These are phyloP conservation scores for Anseranas semipalmata DNA, from an alignment of 2,113 vertebrate species.

Conservation along the genomic window DNA sequence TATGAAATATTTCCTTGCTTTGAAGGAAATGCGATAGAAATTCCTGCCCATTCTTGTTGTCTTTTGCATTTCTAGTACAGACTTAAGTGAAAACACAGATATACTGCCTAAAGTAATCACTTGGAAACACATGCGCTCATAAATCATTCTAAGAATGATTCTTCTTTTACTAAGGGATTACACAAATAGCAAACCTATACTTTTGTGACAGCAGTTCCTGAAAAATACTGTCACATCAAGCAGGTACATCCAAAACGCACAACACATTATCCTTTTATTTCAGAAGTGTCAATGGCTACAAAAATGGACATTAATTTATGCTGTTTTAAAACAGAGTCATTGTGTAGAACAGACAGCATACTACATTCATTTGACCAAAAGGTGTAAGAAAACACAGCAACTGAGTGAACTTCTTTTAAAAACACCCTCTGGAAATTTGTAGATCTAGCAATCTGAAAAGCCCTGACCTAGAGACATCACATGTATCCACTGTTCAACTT, in stretches of 20 bases:
- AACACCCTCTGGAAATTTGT: background rate
- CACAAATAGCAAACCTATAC: background rate
- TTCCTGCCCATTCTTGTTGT: background rate
- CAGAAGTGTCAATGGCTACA: background rate
- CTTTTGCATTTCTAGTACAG: background rate
- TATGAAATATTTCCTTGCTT: background rate
- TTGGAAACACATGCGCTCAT: background rate
- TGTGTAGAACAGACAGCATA: background rate
- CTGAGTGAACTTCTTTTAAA: background rate
- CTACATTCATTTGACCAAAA: background rate
- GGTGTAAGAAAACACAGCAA: background rate
- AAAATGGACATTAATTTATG: background rate
- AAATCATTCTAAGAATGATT: background rate
- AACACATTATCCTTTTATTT: background rate
- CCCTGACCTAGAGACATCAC: background rate
- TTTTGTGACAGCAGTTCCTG: background rate
- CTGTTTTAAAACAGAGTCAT: background rate
- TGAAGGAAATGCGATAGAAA: background rate
- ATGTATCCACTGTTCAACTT: background rate
- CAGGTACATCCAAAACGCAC: background rate
- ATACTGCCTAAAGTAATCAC: background rate
- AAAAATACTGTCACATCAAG: background rate
- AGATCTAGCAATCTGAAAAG: background rate
- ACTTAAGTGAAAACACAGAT: background rate
- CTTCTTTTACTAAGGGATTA: background rate